A percentile compares a stretch with the other conserved stretches of the same genome.
Evolutionary conservation across 53 echinoderm and acorn worm species (phyloP).

Genomic region (Antedon mediterranea): DNA sequence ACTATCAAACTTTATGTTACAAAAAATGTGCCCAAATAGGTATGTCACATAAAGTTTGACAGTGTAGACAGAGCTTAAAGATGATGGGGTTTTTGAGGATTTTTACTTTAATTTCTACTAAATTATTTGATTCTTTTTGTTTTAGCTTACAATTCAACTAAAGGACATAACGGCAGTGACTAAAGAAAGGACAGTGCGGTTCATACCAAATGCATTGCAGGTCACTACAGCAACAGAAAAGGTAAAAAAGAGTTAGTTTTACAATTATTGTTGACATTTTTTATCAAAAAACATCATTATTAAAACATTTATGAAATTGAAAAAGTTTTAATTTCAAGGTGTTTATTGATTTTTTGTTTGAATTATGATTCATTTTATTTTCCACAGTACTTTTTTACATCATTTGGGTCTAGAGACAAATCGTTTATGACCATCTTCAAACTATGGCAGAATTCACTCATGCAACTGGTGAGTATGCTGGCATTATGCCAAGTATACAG

Average conservation of each 20-base stretch:
- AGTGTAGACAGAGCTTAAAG: too few species aligned
- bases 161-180: constrained; percentile 82
- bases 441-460: constrained; percentile 93
- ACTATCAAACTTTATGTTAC: too few species aligned
- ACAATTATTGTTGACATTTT: too few species aligned
- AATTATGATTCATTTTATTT: neutral
- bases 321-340: too few species aligned
- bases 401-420: constrained; percentile 93
- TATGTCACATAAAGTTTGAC: too few species aligned
- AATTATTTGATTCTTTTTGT: neutral
- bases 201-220: constrained; percentile 95
- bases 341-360: neutral
- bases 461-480: constrained; percentile 59
- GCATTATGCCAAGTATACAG: neutral
- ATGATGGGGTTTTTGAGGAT: too few species aligned
- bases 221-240: constrained; percentile 76
- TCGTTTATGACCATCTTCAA: constrained; percentile 67
- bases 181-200: constrained; percentile 79
- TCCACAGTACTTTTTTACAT: constrained; percentile 89
- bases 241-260: constrained; percentile 14
- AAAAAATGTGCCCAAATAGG: too few species aligned
- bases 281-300: too few species aligned
- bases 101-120: too few species aligned
- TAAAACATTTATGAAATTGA: too few species aligned
- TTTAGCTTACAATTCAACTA: constrained; percentile 60